Base-by-base conservation (phyloP, 2,888 invertebrate species). In the Folsomia manolachei region DNA sequence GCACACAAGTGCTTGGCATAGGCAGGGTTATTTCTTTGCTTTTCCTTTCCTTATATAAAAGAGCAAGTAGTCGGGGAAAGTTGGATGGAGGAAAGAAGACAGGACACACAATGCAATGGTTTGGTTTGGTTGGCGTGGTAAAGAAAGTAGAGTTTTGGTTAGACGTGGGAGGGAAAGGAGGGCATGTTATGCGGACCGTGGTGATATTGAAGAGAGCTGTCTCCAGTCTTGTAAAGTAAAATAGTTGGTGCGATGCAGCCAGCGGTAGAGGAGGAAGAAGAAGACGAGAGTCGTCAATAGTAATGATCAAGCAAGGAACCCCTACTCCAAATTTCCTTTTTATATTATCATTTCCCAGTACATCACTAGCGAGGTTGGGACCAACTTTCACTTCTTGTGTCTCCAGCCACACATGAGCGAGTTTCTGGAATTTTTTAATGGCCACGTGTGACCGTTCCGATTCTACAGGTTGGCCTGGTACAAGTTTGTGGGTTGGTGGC, bases 401-500 rank as follows among this genome's bases (percentile, higher is more conserved):
- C 9, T n/a, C 21, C 60, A 60, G 7, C n/a, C 7, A n/a, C n/a
- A n/a, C 21, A 21, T 60, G 60, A 60, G 21, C n/a, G 19, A 60
- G n/a, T 60, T 7, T 60, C 4, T 60, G 60, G 71, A 74, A 75
- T 77, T 78, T 78, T 78, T 76, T 78, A 78, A 78, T 78, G 75
- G 77, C 75, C 78, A 80, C 78, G 77, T 80, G 78, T 76, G 76
- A 77, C 75, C 75, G 72, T 70, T 73, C 65, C 72, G 75, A 64
- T 79, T 74, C 79, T 75, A 78, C 78, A 79, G 79, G 79, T 79
- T n/a, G n/a, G n/a, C n/a, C n/a, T n/a, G n/a, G n/a, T n/a, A n/a
- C n/a, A n/a, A n/a, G n/a, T n/a, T n/a, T n/a, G n/a, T n/a, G n/a
- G n/a, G n/a, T n/a, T n/a, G n/a, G n/a, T n/a, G n/a, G n/a, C n/a